Base-by-base conservation (phyloP, 2,113 vertebrate genomes). In the Zosterops borbonicus region DNA sequence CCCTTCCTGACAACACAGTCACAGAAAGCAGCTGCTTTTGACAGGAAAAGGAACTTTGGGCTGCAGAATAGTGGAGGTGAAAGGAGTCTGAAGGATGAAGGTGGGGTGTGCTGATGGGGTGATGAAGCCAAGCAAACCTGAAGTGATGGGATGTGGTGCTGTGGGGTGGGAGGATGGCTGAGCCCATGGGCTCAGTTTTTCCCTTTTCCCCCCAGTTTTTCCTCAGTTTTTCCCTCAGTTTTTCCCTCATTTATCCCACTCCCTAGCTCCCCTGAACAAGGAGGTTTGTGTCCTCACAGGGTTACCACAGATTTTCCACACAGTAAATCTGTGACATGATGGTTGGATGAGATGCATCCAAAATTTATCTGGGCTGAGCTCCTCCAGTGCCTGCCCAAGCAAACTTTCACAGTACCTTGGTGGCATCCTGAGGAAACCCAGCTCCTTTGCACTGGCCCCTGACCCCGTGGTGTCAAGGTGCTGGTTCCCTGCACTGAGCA, bases 1-100 rank as follows among this genome's bases (percentile, higher is more conserved):
- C 86, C 67, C 90, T 46, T 53, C 85, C 42, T 2, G 0, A 37
- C 0, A 0, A 44, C 1, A 2, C n/a, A n/a, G n/a, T n/a, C 79
- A 67, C 17, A 7, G n/a, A 70, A 67, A 92, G 39, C 81, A 95
- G 81, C 83, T 85, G 91, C 83, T 95, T 20, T 16, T 53, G 23
- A 6, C 1, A 3, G 55, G 35, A 41, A 41, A 79, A 8, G 19
- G 55, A 52, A 37, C 16, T 29, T 44, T 1, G 4, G 39, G 83
- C 49, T 82, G 65, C 0, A 0, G 46, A 16, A 17, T 0, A 24
- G 15, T 0, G 2, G 44, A 64, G 58, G 11, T 47, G 47, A 56
- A 90, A 73, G 46, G 52, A 83, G 12, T n/a, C 24, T 0, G 0
- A 37, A 65, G 46, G 46, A 44, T 60, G 59, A 44, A 69, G 35